Evolutionary conservation across 53 echinoderm and acorn worm species (phyloP).

Genomic region (Pentamera pediparva): DNA sequence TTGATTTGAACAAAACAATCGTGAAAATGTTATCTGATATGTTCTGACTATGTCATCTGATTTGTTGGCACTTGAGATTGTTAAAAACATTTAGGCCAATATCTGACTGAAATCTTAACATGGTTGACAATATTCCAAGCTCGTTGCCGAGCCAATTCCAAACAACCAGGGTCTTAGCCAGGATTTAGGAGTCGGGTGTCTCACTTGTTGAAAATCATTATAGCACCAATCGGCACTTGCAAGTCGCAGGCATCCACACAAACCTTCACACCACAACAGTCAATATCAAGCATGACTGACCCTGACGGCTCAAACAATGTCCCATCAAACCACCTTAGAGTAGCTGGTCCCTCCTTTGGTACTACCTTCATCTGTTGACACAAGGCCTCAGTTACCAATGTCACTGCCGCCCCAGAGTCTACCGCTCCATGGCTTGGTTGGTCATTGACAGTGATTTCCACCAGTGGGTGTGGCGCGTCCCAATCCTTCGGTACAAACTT

Average conservation of each 20-base stretch:
- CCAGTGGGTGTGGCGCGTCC: neutral
- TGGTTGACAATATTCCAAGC: too few relatives aligned
- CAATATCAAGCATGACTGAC: constrained; percentile 14
- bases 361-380: neutral
- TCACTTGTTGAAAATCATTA: neutral
- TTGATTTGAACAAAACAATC: too few relatives aligned
- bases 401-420: constrained; percentile 9
- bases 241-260: too few relatives aligned
- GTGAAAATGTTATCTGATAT: too few relatives aligned
- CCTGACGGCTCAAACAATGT: constrained; percentile 8
- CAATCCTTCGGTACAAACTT: neutral
- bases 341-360: neutral
- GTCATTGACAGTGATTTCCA: constrained; percentile 1
- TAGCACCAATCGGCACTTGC: too few relatives aligned
- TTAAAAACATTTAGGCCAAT: too few relatives aligned
- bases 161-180: too few relatives aligned
- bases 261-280: constrained; percentile 7
- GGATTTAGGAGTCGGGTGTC: too few relatives aligned
- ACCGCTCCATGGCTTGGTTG: constrained; percentile 1
- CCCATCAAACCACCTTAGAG: constrained; percentile 8
- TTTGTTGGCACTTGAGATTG: too few relatives aligned
- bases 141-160: too few relatives aligned
- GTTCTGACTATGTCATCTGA: too few relatives aligned
- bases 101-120: too few relatives aligned
- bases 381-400: constrained; percentile 8